These are phyloP conservation scores for Pelodytes ibericus DNA, from an alignment of 2,797 vertebrate genomes.

Conservation along the genomic window DNA sequence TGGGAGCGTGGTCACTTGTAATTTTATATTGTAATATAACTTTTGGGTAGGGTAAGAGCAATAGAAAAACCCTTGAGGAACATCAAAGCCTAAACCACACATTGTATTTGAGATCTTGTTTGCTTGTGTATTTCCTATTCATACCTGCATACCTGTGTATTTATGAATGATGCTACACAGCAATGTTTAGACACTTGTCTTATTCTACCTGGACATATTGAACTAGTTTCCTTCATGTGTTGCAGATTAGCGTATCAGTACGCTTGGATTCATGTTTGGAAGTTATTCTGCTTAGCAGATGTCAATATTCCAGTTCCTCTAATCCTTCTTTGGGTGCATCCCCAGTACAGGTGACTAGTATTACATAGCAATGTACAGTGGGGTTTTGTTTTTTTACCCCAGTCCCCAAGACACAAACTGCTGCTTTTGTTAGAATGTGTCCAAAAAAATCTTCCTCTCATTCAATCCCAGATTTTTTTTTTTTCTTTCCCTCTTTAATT, in stretches of 20 bases:
- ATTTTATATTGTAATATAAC: too few relatives aligned
- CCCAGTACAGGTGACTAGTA: neutral
- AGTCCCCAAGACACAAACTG: neutral
- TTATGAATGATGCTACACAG: too few relatives aligned
- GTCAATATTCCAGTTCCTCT: slow-evolving; percentile 6
- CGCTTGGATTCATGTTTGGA: slow-evolving; percentile 1
- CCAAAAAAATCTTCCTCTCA: slow-evolving; percentile 8
- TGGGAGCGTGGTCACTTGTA: too few relatives aligned
- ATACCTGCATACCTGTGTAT: too few relatives aligned
- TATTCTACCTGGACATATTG: neutral
- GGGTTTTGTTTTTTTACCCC: slow-evolving; percentile 3
- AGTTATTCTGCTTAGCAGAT: slow-evolving; percentile 21
- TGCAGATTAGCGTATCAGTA: neutral
- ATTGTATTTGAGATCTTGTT: too few relatives aligned
- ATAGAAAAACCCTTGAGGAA: too few relatives aligned
- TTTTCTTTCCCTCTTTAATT: slow-evolving; percentile 10
- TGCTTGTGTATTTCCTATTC: too few relatives aligned
- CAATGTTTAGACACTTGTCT: neutral
- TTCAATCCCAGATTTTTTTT: slow-evolving; percentile 16
- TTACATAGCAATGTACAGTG: slow-evolving; percentile 1
- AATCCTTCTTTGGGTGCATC: slow-evolving; percentile 2
- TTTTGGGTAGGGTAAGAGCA: too few relatives aligned
- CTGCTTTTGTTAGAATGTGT: neutral
- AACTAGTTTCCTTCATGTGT: neutral
- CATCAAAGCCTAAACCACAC: too few relatives aligned